Base-by-base conservation (phyloP, 2,888 invertebrate species). In the Drosophila imparisetae region DNA sequence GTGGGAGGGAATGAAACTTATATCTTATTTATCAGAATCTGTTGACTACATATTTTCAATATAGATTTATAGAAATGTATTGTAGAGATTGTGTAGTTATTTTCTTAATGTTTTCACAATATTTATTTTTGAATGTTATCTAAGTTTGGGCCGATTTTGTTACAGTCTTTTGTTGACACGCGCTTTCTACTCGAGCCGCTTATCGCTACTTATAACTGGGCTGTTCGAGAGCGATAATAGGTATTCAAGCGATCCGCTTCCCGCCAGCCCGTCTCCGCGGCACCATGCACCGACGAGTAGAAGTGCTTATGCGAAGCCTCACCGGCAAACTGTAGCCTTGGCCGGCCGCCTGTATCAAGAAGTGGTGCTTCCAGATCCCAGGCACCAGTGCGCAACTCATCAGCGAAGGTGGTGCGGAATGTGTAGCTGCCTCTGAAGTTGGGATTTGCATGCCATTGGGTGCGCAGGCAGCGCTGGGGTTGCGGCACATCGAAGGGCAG, bases 211-310 rank as follows among this genome's bases (percentile, higher is more conserved):
- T 74, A 92, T 54, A 92, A 66, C 30, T 83, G 87, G 0, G 91
- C 72, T 4, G 81, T 78, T 34, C 81, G 73, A 0, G 75, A 59
- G 48, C 81, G 78, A 75, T 93, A 92, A 59, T 89, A 89, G 5
- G 89, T 83, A 36, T 94, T 93, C 30, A 96, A 89, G 77, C 96
- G 93, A 21, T 95, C 93, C 2, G 96, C 96, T 90, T 96, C 96
- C 40, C 96, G 94, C 90, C 95, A 95, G 0, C 96, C 96, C n/a
- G 95, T 94, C 87, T 96, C 96, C 0, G 96, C 92, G 0, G 96
- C 96, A 0, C 96, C 96, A 84, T 96, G 96, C 0, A 95, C 96
- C 0, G 95, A 95, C 0, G 94, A 94, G 89, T 95, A 96, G 85
- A 94, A 94, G 78, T 94, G 94, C 54, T 94, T 94, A 21, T 95